phyloP scores from a whole-genome alignment of 1,140 invertebrate species.

The Orchesella cincta region DNA sequence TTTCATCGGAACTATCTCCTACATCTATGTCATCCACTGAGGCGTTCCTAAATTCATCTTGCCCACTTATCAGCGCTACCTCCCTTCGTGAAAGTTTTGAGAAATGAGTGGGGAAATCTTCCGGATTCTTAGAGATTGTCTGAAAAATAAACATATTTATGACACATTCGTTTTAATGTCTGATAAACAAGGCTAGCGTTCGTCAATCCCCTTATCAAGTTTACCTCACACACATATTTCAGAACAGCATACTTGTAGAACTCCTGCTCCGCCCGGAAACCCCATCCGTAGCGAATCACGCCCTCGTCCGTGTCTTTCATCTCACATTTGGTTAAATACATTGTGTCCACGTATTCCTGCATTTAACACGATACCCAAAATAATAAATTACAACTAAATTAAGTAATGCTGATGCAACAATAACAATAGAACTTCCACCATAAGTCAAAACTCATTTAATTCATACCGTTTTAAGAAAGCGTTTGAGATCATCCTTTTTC shows the following conservation, averaged over 20 bases:
- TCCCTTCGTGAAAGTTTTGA: neutral
- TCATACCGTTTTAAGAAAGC: neutral
- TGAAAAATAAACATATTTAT: neutral
- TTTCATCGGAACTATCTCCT: too few relatives aligned
- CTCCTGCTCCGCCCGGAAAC: slow-evolving; percentile 40
- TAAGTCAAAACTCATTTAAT: too few relatives aligned
- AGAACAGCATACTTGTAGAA: slow-evolving; percentile 42
- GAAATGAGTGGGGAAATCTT: neutral
- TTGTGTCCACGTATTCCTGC: slow-evolving; percentile 40
- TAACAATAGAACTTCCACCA: too few relatives aligned
- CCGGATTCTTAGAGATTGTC: neutral
- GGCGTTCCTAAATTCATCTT: slow-evolving; percentile 7
- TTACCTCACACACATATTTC: slow-evolving; percentile 39
- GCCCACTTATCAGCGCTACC: neutral
- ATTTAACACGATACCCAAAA: too few relatives aligned
- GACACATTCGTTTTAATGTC: neutral
- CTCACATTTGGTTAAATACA: slow-evolving; percentile 39
- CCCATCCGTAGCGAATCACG: slow-evolving; percentile 42
- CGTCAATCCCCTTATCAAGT: too few relatives aligned
- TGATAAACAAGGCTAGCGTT: neutral
- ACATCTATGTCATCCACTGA: too few relatives aligned
- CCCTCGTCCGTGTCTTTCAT: slow-evolving; percentile 20
- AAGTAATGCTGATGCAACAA: neutral
- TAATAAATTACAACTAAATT: neutral
- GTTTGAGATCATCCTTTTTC: neutral